Percentiles rank a stretch among this genome's conserved stretches.
These are phyloP conservation scores for Emydocephalus ijimae DNA, from an alignment of 2,113 vertebrate species.

Conservation along the genomic window DNA sequence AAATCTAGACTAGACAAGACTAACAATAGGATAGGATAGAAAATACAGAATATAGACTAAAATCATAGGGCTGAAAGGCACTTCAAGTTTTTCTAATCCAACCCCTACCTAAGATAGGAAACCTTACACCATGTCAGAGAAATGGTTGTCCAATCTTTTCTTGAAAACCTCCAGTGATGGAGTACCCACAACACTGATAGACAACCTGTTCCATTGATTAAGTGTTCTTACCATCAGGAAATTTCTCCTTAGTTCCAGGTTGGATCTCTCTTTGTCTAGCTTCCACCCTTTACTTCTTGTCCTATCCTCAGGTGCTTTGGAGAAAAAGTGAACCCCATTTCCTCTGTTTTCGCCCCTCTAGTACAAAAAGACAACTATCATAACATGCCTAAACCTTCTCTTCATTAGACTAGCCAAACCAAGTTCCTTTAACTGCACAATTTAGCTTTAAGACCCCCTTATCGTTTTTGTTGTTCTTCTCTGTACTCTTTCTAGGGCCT, in stretches of 20 bases:
- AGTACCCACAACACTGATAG: neutral
- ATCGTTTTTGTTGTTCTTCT: neutral
- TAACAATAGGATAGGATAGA: too few relatives aligned
- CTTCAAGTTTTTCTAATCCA: neutral
- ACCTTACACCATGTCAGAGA: neutral
- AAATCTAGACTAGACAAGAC: too few relatives aligned
- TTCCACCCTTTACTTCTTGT: too few relatives aligned
- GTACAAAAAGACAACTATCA: too few relatives aligned
- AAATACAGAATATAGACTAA: neutral
- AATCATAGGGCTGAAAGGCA: neutral
- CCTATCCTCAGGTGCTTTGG: too few relatives aligned
- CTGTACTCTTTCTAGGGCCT: neutral
- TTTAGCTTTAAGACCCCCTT: neutral
- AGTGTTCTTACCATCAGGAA: neutral
- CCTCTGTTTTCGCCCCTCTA: too few relatives aligned
- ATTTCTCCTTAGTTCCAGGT: neutral
- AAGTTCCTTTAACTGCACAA: neutral
- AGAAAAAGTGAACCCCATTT: too few relatives aligned
- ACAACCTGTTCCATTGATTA: neutral
- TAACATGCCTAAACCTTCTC: too few relatives aligned
- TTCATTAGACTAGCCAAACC: too few relatives aligned
- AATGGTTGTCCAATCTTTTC: neutral
- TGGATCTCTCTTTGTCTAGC: too few relatives aligned
- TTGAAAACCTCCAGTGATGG: neutral
- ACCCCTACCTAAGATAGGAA: neutral